Evolutionary conservation across 2,113 vertebrate genomes (phyloP).

Genomic region (Mormoops blainvillei): DNA sequence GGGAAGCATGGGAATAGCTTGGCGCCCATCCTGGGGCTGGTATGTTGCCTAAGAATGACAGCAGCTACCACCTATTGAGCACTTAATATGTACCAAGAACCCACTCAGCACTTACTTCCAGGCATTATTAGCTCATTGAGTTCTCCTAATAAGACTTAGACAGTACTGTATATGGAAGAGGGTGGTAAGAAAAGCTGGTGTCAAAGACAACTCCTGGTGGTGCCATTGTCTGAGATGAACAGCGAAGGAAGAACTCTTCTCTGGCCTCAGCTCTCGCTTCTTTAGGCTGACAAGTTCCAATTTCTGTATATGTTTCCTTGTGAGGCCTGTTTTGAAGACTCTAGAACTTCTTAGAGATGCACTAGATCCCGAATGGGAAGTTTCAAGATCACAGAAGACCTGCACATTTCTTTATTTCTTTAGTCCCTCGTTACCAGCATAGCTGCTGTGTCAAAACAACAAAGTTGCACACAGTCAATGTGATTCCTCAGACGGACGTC

Average conservation of each 20-base stretch:
- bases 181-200: neutral
- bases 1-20: slow-evolving; percentile 6
- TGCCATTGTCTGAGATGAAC: neutral
- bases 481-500: neutral
- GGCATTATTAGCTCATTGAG: neutral
- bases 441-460: neutral
- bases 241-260: neutral
- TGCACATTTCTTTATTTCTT: neutral
- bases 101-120: neutral
- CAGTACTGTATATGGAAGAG: neutral
- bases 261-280: neutral
- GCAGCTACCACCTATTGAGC: neutral
- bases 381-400: slow-evolving; percentile 5
- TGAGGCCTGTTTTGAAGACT: slow-evolving; percentile 24
- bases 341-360: neutral
- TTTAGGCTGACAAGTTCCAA: neutral
- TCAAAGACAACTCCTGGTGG: neutral
- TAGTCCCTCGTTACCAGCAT: neutral
- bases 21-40: neutral
- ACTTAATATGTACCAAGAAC: slow-evolving; percentile 15
- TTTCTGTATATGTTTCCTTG: neutral
- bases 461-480: neutral
- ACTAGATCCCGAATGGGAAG: neutral
- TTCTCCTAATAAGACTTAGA: neutral
- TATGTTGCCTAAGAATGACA: neutral